phyloP scores from a whole-genome alignment of 2,113 vertebrate species.

The Daubentonia madagascariensis region DNA sequence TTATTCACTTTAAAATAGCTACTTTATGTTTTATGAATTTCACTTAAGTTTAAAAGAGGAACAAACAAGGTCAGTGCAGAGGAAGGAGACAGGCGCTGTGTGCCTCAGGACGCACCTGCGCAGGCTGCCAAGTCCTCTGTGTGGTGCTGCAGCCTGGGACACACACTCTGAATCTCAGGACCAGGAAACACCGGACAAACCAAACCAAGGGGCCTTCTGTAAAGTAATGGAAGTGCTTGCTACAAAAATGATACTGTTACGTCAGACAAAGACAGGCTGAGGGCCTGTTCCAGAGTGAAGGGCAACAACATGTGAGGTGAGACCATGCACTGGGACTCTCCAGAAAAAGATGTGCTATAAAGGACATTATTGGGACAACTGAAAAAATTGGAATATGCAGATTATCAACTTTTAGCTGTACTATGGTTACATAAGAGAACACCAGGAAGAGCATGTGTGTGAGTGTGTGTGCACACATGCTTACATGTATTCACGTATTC shows the following conservation, averaged over 20 bases:
- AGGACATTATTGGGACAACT: background rate
- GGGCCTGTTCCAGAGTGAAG: background rate
- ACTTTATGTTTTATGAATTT: background rate
- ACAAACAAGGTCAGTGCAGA: background rate
- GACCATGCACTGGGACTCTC: too few species aligned
- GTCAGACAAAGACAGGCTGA: background rate
- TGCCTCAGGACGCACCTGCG: background rate
- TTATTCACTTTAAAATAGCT: background rate
- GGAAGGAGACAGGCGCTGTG: background rate
- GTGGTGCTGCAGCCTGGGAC: background rate
- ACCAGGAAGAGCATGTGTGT: background rate
- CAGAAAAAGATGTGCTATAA: background rate
- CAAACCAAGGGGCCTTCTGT: too few species aligned
- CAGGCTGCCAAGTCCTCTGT: background rate
- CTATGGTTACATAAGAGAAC: background rate
- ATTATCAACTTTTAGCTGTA: too few species aligned
- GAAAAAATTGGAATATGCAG: background rate
- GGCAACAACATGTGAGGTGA: background rate
- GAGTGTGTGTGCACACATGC: fast-evolving
- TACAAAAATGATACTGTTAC: background rate
- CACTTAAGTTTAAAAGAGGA: background rate
- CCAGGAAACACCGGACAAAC: background rate
- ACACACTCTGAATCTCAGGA: background rate
- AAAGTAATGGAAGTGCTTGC: background rate
- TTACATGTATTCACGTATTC: background rate